A percentile compares a stretch with the other conserved stretches of the same genome.
phyloP scores from a whole-genome alignment of 1,140 invertebrate genomes.

The Bombus huntii region DNA sequence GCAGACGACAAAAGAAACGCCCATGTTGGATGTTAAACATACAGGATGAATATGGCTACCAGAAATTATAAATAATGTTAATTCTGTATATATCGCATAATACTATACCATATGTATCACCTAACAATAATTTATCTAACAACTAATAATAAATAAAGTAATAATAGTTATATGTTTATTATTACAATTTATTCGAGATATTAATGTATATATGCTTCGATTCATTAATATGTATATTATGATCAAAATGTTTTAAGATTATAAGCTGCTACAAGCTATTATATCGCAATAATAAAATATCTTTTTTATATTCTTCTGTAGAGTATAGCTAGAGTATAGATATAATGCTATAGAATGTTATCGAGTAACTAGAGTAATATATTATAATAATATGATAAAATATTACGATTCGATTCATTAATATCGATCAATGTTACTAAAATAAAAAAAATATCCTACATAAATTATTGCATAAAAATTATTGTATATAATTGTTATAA shows the following conservation, averaged over 20 bases:
- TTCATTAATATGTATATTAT: background rate
- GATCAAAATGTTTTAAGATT: background rate
- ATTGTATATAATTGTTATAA: background rate
- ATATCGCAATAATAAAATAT: background rate
- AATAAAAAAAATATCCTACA: background rate
- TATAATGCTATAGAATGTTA: too few relatives aligned
- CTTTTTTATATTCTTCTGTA: too few relatives aligned
- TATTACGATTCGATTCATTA: background rate
- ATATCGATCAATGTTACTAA: background rate
- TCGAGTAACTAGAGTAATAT: too few relatives aligned
- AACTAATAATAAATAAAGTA: background rate
- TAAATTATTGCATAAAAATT: background rate
- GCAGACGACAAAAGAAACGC: constrained; percentile 72
- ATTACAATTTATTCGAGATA: background rate
- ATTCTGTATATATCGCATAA: background rate
- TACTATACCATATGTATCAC: background rate
- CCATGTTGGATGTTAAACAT: constrained; percentile 60
- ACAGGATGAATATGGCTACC: constrained; percentile 54
- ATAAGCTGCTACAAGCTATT: background rate
- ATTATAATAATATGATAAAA: background rate
- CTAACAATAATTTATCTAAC: background rate
- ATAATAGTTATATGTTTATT: background rate
- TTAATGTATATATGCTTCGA: background rate
- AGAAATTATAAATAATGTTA: constrained; percentile 61
- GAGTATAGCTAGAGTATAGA: too few relatives aligned